Conservation (phyloP, 1,140 invertebrate genomes). For the Heliconius melpomene region DNA sequence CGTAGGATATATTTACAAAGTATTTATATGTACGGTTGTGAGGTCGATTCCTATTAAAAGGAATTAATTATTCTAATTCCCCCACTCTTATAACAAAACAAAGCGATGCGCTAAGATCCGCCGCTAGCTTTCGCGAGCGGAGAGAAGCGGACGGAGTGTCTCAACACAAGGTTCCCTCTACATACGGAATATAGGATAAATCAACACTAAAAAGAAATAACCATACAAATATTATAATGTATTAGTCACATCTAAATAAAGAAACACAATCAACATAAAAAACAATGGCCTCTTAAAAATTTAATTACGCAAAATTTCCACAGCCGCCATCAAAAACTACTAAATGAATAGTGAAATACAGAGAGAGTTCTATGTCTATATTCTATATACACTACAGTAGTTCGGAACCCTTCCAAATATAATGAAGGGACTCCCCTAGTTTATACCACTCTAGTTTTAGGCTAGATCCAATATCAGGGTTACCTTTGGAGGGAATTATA, state of each 20-base stretch:
- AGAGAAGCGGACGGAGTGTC: no score
- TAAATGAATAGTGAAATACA: constrained; percentile 20
- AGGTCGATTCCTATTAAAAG: no score
- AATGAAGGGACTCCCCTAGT: constrained; percentile 39
- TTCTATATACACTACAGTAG: constrained; percentile 28
- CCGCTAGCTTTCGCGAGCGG: no score
- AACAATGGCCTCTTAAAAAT: constrained; percentile 14
- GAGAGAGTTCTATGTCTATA: constrained; percentile 2
- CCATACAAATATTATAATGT: background rate
- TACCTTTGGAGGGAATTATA: background rate
- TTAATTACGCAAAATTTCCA: constrained; percentile 22
- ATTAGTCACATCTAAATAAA: constrained; percentile 11
- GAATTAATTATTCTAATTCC: no score
- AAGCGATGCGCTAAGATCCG: no score
- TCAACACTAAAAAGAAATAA: background rate
- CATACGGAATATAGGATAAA: no score
- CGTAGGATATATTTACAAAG: no score
- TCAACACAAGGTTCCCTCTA: no score
- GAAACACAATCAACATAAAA: constrained; percentile 14
- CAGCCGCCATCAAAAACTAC: constrained; percentile 23
- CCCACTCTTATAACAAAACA: no score
- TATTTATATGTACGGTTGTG: no score
- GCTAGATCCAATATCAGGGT: constrained; percentile 23
- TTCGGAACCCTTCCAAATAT: constrained; percentile 42
- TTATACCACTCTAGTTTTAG: constrained; percentile 41